These are phyloP conservation scores for Prionace glauca DNA, from an alignment of 2,797 vertebrate genomes.

Conservation along the genomic window DNA sequence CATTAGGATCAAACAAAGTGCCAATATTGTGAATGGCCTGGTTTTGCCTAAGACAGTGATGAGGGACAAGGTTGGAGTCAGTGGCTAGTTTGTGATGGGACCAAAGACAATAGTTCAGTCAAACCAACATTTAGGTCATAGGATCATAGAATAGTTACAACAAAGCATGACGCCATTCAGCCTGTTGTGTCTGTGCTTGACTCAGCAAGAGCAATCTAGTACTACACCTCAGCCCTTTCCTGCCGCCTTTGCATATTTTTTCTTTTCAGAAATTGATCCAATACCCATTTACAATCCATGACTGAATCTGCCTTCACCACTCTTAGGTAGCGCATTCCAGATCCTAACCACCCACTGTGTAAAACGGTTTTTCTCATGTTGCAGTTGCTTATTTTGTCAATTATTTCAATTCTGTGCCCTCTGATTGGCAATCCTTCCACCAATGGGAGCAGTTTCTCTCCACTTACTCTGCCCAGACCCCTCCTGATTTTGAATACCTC, in stretches of 20 bases:
- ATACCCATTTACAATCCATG: neutral
- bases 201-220: too few species aligned
- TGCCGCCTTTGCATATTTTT: neutral
- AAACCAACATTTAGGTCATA: neutral
- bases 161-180: neutral
- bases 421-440: neutral
- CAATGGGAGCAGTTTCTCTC: too few species aligned
- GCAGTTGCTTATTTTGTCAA: neutral
- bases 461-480: too few species aligned
- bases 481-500: neutral
- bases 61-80: neutral
- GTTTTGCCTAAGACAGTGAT: neutral
- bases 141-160: neutral
- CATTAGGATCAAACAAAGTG: neutral
- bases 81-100: neutral
- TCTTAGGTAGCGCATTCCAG: neutral
- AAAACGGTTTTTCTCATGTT: neutral
- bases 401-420: neutral
- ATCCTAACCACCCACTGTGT: neutral
- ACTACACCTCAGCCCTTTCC: neutral
- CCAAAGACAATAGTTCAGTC: neutral
- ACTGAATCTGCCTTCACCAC: neutral
- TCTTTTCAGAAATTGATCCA: neutral
- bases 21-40: neutral
- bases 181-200: too few species aligned